These are phyloP conservation scores for Propithecus deckenii DNA, from an alignment of 2,797 vertebrate species.

Conservation along the genomic window DNA sequence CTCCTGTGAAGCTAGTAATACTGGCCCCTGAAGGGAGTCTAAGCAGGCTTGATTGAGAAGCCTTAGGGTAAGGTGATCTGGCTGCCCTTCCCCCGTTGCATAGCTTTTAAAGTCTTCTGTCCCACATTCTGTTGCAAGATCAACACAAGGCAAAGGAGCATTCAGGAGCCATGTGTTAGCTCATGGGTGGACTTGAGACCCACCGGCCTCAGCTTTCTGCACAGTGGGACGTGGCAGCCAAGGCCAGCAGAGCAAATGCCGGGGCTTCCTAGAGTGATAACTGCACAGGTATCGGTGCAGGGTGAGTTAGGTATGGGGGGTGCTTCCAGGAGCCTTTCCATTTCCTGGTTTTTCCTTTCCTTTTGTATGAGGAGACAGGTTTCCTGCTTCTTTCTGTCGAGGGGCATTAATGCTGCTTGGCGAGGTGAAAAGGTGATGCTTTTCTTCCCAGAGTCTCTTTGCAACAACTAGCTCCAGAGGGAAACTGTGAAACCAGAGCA, in stretches of 20 bases:
- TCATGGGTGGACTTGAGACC: background rate
- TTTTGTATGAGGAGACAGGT: background rate
- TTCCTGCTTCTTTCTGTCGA: background rate
- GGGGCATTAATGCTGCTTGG: slow-evolving; percentile 7
- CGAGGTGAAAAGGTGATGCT: slow-evolving; percentile 9
- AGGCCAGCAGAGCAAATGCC: background rate
- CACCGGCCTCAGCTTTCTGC: background rate
- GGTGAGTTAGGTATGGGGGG: background rate
- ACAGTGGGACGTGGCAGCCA: background rate
- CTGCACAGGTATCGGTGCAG: background rate
- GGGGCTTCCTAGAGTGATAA: background rate
- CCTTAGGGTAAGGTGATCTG: slow-evolving; percentile 44
- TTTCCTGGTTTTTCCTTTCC: background rate
- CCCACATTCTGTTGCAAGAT: slow-evolving; percentile 63
- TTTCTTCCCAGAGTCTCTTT: background rate
- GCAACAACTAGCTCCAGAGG: background rate
- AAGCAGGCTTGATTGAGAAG: slow-evolving; percentile 54
- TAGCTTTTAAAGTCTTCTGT: slow-evolving; percentile 41
- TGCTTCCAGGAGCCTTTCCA: background rate
- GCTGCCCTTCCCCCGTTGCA: slow-evolving; percentile 3
- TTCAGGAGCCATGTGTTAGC: slow-evolving; percentile 46
- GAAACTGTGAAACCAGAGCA: background rate
- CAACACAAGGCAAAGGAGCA: slow-evolving; percentile 41
- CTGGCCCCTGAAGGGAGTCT: background rate
- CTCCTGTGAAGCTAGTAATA: background rate